Base-by-base conservation (phyloP, 1,140 invertebrate species). In the Dufourea novaeangliae region DNA sequence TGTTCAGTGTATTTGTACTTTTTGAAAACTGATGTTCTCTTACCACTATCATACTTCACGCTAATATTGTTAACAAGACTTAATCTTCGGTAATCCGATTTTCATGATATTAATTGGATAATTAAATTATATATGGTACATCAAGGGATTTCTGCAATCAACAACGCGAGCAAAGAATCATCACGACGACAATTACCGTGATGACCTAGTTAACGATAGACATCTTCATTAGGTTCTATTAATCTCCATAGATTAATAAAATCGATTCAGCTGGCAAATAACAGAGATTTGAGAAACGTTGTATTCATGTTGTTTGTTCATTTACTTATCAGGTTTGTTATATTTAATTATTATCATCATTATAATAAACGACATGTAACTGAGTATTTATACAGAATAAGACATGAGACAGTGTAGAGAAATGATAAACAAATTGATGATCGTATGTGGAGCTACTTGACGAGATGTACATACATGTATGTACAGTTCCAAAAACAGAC, bases 111-210 rank as follows among this genome's bases (percentile, higher is more conserved):
- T 74, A 54, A 85, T 80, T 44, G 70, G 56, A 32, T 37, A 64
- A 83, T 83, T 83, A 80, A 27, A 57, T 71, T 80, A 69, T n/a
- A 69, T n/a, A 77, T 22, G 57, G 44, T 37, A 10, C 34, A 72
- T 85, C 46, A 78, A 80, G 52, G 54, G 57, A 66, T 77, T 75
- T 63, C 66, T 54, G 8, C 61, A 82, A 57, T 59, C 77, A 83
- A 83, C 59, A 56, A 76, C 32, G 63, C n/a, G 46, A 59, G 34
- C 37, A 44, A 22, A 67, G 22, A 46, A 77, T 34, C 27, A 14
- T 50, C 62, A n/a, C 59, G 57, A 56, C 20, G 34, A 59, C n/a
- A 27, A 67, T 77, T 78, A 64, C 73, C 57, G 22, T 41, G 54
- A 8, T 44, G 34, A 61, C 52, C 46, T 17, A 52, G 52, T 56